Conservation (phyloP, 1,140 invertebrate species). For the Drosophila insularis region DNA sequence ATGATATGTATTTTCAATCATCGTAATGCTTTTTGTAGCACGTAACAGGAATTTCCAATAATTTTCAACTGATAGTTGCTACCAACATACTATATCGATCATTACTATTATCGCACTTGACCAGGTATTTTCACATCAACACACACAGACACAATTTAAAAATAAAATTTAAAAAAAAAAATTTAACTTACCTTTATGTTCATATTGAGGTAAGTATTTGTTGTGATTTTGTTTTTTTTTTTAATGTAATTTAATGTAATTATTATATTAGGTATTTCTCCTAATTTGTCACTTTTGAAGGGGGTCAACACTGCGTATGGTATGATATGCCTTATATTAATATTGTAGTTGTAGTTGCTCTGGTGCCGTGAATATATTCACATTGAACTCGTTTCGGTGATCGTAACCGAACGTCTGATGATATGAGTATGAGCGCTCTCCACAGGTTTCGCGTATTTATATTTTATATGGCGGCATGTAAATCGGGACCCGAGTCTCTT, state of each 20-base stretch:
- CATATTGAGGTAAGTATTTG: slow-evolving; percentile 2
- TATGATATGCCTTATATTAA: background rate
- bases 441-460: slow-evolving; percentile 28
- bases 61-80: background rate
- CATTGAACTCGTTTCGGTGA: slow-evolving; percentile 9
- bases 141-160: background rate
- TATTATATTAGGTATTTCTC: background rate
- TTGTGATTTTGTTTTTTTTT: background rate
- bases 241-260: too few relatives aligned
- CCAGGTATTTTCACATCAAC: background rate
- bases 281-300: background rate
- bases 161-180: background rate
- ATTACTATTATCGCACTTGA: background rate
- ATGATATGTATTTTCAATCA: slow-evolving; percentile 1
- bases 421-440: background rate
- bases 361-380: slow-evolving; percentile 4
- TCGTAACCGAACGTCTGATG: slow-evolving; percentile 7
- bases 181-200: background rate
- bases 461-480: slow-evolving; percentile 64
- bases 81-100: background rate
- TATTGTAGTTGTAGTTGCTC: background rate
- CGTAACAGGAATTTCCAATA: background rate
- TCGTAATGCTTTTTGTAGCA: background rate
- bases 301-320: slow-evolving; percentile 6
- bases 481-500: slow-evolving; percentile 33